Evolutionary conservation across 2,888 invertebrate species (phyloP).

Genomic region (Luffia ferchaultella): DNA sequence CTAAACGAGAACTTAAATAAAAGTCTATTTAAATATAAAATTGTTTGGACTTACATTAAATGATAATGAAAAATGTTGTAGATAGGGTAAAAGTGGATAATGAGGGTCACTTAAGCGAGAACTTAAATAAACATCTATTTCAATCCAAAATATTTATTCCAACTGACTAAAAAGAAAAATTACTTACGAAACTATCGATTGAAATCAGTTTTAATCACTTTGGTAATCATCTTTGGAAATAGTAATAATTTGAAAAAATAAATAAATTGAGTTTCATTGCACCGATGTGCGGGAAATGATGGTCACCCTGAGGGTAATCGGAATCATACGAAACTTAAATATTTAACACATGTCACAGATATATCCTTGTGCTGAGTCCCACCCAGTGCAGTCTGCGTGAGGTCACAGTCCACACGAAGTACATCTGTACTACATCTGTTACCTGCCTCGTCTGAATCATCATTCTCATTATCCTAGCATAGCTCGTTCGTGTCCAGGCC

Average conservation of each 20-base stretch:
- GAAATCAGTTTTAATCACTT: constrained; percentile 18
- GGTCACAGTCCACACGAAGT: constrained; percentile 17
- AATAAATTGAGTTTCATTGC: constrained; percentile 18
- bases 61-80: no score
- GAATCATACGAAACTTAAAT: constrained; percentile 18
- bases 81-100: background rate
- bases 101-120: constrained; percentile 17
- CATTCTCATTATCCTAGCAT: constrained; percentile 14
- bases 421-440: constrained; percentile 17
- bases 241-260: constrained; percentile 19
- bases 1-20: no score
- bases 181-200: constrained; percentile 10
- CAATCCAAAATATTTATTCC: constrained; percentile 14
- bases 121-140: constrained; percentile 12
- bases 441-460: constrained; percentile 17
- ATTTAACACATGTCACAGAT: constrained; percentile 18
- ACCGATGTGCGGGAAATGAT: constrained; percentile 19
- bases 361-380: constrained; percentile 17
- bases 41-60: no score
- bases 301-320: constrained; percentile 19
- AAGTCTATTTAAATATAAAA: no score
- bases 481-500: constrained; percentile 10
- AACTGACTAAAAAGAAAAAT: constrained; percentile 12
- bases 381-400: constrained; percentile 18
- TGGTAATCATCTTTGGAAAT: constrained; percentile 15